Base-by-base conservation (phyloP, 2,888 invertebrate species). In the Pyralis farinalis region DNA sequence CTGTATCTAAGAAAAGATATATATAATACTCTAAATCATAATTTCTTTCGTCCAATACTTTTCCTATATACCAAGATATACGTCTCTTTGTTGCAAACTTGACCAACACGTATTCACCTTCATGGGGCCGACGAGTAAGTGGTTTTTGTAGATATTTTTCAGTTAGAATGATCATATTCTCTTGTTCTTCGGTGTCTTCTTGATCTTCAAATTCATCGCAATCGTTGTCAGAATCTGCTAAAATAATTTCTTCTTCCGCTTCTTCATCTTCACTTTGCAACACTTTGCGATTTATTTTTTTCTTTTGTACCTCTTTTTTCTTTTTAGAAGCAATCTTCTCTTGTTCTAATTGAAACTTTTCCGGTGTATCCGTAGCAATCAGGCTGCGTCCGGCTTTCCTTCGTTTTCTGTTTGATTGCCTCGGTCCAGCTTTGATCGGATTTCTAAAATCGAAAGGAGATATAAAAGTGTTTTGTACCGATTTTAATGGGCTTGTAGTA, bases 101-200 rank as follows among this genome's bases (percentile, higher is more conserved):
- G 16, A 46, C 42, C 27, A 46, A 11, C 25, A 46, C 46, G 34
- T 42, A 43, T 38, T 43, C 37, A 22, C 38, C 38, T 43, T 43
- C 42, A 8, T 38, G 20, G n/a, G 42, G 37, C 30, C 16, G 30
- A 43, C 30, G 27, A 16, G 30, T 29, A 22, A 37, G 34, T 7
- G 42, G 37, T 11, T 42, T 42, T 28, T 28, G 16, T 34, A 38
- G 10, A 11, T 31, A 30, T 31, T 34, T 21, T 27, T 43, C 38
- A 12, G 43, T 43, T 31, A 39, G 7, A 31, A 35, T 6, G 7
- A n/a, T 38, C 34, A 7, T 31, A 34, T 31, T 12, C n/a, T n/a
- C n/a, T n/a, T n/a, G n/a, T n/a, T n/a, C n/a, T n/a, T n/a, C n/a
- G n/a, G n/a, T n/a, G 27, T 43, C 39, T 16, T 38, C 30, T 34